These are phyloP conservation scores for Nomada hirtipes DNA, from an alignment of 2,888 invertebrate genomes.

Conservation along the genomic window DNA sequence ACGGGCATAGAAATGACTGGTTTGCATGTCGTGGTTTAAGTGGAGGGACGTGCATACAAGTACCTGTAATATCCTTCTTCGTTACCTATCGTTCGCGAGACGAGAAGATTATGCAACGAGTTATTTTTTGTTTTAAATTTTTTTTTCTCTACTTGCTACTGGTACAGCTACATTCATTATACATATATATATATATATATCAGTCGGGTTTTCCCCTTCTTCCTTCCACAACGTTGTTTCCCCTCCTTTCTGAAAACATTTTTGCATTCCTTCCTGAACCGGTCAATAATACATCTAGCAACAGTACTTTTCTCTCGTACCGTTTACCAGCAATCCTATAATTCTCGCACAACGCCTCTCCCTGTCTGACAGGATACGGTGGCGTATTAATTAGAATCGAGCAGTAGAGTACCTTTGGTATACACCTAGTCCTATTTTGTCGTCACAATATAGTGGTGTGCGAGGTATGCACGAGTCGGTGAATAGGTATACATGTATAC, in stretches of 20 bases:
- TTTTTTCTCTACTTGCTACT: neutral
- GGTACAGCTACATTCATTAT: slow-evolving; percentile 24
- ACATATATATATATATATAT: neutral
- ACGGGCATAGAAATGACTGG: slow-evolving; percentile 61
- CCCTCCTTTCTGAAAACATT: neutral
- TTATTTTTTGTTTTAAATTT: slow-evolving; percentile 18
- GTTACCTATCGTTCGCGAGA: slow-evolving; percentile 47
- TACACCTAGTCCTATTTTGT: slow-evolving; percentile 61
- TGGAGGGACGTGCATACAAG: slow-evolving; percentile 66
- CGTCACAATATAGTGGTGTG: slow-evolving; percentile 34
- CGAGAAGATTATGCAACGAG: slow-evolving; percentile 39
- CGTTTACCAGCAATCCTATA: slow-evolving; percentile 41
- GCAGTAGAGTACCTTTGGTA: slow-evolving; percentile 58
- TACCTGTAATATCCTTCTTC: slow-evolving; percentile 63
- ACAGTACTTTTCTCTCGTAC: slow-evolving; percentile 15
- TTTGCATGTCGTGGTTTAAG: slow-evolving; percentile 73
- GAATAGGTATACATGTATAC: neutral
- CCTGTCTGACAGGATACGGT: slow-evolving; percentile 63
- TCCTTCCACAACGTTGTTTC: neutral
- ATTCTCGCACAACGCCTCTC: slow-evolving; percentile 56
- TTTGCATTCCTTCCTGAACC: slow-evolving; percentile 25
- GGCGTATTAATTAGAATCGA: slow-evolving; percentile 58
- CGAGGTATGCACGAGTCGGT: slow-evolving; percentile 14
- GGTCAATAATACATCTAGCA: slow-evolving; percentile 12
- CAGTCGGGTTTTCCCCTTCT: slow-evolving; percentile 9